Evolutionary conservation across 2,797 vertebrate genomes (phyloP), one percentile per base, ranked within the genome.

Genomic region (Betta splendens): DNA sequence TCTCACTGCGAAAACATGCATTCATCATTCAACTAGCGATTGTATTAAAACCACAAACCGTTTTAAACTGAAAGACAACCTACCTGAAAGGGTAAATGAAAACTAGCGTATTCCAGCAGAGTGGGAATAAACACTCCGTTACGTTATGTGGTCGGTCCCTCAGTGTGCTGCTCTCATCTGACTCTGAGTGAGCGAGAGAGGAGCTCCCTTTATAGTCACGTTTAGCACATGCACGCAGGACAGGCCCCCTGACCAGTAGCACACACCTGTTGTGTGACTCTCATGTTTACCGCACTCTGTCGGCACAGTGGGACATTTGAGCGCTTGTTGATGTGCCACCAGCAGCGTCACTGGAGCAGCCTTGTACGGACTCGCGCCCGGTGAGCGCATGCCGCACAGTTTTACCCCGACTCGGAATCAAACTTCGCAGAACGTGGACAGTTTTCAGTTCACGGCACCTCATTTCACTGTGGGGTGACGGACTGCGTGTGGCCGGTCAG

Each of bases 311-410:
- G 11, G 79, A 76, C 42, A 89, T 68, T 39, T 81, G 83, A 86
- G 81, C 72, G 59, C 79, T 87, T 91, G 87, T 89, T 92, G 85
- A 90, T 77, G 43, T 74, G 52, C 7, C 40, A 9, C 9, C 18
- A 20, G 42, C 21, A 4, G 38, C 8, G 56, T 58, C 40, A 31
- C 60, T 37, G 42, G 32, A 32, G 25, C 5, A 21, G 18, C 40
- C 33, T 56, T 28, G 6, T 10, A 32, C 23, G 15, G 43, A 42
- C 47, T 7, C 28, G 11, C 2, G 29, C 9, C 29, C 28, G 8
- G 28, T 29, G 28, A 10, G 28, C 28, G 10, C 28, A 29, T 8
- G 29, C 13, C 13, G 5, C 7, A 33, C 7, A n/a, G 31, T 15
- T 33, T 33, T n/a, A 33, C 33, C 5, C 33, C 13, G 12, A 15